Percentiles rank a stretch among this genome's conserved stretches.
Evolutionary conservation across 2,888 invertebrate species (phyloP).

Genomic region (Diadegma fenestrale): DNA sequence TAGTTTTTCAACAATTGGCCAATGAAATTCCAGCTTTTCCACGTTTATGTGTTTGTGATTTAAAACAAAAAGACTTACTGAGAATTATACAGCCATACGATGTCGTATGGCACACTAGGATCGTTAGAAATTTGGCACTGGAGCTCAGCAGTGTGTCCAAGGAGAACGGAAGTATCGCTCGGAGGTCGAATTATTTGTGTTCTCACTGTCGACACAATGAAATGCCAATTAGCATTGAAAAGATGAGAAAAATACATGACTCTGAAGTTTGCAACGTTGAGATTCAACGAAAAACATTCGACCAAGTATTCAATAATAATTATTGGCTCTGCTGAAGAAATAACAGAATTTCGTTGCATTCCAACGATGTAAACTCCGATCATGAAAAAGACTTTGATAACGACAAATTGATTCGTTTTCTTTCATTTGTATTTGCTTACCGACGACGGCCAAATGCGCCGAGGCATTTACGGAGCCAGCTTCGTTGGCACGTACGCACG

Average conservation of each 20-base stretch:
- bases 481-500: constrained; percentile 95
- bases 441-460: constrained; percentile 93
- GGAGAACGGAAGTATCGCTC: constrained; percentile 94
- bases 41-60: not conserved
- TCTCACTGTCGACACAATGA: constrained; percentile 88
- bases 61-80: constrained; percentile 87
- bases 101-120: constrained; percentile 93
- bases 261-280: no score
- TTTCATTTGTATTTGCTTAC: constrained; percentile 85
- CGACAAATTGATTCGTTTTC: constrained; percentile 1
- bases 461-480: constrained; percentile 94
- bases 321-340: no score
- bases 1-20: not conserved
- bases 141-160: constrained; percentile 96
- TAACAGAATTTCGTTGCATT: no score
- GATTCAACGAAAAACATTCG: no score
- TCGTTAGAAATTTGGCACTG: constrained; percentile 98
- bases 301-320: no score
- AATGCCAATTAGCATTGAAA: not conserved
- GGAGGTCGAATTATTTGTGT: constrained; percentile 98
- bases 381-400: no score
- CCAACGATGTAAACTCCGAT: no score
- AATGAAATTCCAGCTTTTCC: no score
- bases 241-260: not conserved
- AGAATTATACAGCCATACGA: constrained; percentile 95